Conservation (phyloP, 2,888 invertebrate genomes). For the Acronicta psi region DNA sequence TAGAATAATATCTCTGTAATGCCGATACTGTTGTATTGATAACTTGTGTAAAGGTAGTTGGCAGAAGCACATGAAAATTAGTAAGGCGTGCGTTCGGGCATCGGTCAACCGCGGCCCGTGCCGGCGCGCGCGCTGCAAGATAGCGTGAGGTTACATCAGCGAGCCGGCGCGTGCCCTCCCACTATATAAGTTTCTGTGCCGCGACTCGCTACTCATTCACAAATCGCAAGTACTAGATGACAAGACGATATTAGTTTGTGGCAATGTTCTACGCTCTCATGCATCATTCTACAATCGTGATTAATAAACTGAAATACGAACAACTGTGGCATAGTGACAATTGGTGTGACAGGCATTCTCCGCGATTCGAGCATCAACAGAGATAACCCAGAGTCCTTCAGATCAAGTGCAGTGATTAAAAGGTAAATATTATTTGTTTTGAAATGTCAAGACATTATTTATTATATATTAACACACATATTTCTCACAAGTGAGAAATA, state of each 20-base stretch:
- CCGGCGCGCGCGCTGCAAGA: conserved; percentile 71
- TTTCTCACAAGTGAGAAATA: conserved; percentile 32
- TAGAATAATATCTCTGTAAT: conserved; percentile 25
- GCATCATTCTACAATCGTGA: conserved; percentile 76
- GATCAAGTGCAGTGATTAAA: conserved; percentile 76
- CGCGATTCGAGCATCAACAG: conserved; percentile 83
- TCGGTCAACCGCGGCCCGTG: conserved; percentile 19
- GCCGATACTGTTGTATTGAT: conserved; percentile 21
- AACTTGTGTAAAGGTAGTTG: conserved; percentile 25
- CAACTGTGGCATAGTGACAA: conserved; percentile 88
- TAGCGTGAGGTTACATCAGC: conserved; percentile 80
- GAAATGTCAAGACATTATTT: no score
- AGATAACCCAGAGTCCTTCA: conserved; percentile 77
- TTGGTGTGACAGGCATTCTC: conserved; percentile 85
- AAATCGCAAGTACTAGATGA: conserved; percentile 79
- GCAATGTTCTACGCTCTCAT: conserved; percentile 87
- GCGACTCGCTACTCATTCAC: conserved; percentile 75
- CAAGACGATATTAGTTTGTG: conserved; percentile 81
- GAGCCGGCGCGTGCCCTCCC: conserved; percentile 66
- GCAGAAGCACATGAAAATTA: conserved; percentile 20
- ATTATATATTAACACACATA: no score
- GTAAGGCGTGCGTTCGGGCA: conserved; percentile 22
- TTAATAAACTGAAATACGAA: conserved; percentile 78
- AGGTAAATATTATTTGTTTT: conserved; percentile 83
- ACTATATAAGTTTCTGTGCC: conserved; percentile 72